Percentiles rank a stretch among this genome's conserved stretches.
Evolutionary conservation across 1,140 invertebrate genomes (phyloP).

Genomic region (Drosophila mauritiana): DNA sequence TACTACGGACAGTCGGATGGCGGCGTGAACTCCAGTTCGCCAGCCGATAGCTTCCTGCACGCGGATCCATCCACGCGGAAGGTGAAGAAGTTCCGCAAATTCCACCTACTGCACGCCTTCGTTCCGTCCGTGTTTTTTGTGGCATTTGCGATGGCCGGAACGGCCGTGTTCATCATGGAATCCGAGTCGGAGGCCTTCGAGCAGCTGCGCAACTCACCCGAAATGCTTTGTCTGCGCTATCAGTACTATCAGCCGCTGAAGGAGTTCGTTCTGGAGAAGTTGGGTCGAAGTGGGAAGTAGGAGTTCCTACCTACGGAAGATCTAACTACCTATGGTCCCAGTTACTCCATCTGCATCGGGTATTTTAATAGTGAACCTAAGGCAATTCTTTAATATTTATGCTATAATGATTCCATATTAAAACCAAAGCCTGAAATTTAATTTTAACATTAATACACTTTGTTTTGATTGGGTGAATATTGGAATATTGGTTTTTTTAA

Average conservation of each 20-base stretch:
- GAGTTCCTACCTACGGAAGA: neutral
- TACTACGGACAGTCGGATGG: slow-evolving; percentile 74
- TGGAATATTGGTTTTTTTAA: neutral
- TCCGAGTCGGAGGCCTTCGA: slow-evolving; percentile 90
- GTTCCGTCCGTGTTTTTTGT: slow-evolving; percentile 90
- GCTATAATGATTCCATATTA: slow-evolving; percentile 43
- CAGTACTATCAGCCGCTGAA: slow-evolving; percentile 94
- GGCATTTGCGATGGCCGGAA: slow-evolving; percentile 87
- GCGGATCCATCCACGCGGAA: slow-evolving; percentile 40
- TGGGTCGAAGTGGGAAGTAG: slow-evolving; percentile 55
- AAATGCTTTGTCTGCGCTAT: slow-evolving; percentile 90
- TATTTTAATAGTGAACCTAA: slow-evolving; percentile 32
- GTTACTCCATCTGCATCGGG: slow-evolving; percentile 11
- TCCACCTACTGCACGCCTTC: slow-evolving; percentile 88
- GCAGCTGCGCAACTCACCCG: slow-evolving; percentile 90
- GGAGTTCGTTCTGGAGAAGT: slow-evolving; percentile 87
- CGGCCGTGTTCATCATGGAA: slow-evolving; percentile 89
- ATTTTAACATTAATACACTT: slow-evolving; percentile 28
- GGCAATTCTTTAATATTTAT: slow-evolving; percentile 39
- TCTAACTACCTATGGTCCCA: neutral
- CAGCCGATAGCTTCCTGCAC: slow-evolving; percentile 42
- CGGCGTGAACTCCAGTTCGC: slow-evolving; percentile 54
- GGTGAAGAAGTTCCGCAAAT: slow-evolving; percentile 84
- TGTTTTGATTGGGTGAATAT: slow-evolving; percentile 29
- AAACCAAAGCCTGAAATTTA: slow-evolving; percentile 45